These are phyloP conservation scores for Aselliscus stoliczkanus DNA, from an alignment of 2,797 vertebrate genomes.

Conservation along the genomic window DNA sequence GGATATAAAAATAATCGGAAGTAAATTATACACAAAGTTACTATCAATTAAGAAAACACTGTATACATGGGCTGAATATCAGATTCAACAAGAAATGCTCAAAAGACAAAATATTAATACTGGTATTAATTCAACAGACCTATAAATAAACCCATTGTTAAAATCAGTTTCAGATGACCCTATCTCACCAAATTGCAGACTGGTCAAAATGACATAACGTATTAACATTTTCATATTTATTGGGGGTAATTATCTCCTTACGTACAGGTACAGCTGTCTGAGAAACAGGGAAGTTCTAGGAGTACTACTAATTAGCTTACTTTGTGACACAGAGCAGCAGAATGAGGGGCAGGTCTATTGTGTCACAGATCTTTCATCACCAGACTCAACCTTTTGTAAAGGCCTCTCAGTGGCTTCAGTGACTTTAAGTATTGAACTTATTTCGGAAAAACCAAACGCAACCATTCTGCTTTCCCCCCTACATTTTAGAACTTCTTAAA, in stretches of 20 bases:
- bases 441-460: not conserved
- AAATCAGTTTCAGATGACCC: not conserved
- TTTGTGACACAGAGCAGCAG: not conserved
- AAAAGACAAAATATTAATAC: conserved; percentile 1
- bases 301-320: not conserved
- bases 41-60: not conserved
- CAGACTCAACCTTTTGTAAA: not conserved
- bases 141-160: not conserved
- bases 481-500: not conserved
- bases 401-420: not conserved
- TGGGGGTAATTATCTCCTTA: not conserved
- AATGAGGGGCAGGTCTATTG: not conserved
- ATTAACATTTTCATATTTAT: not conserved
- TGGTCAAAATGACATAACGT: not conserved
- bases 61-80: not conserved
- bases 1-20: conserved; percentile 16
- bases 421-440: not conserved
- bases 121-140: not conserved
- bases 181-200: not conserved
- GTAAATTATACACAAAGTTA: conserved; percentile 15
- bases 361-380: not conserved
- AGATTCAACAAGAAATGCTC: conserved; percentile 11
- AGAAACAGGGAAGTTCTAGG: not conserved
- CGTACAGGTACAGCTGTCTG: not conserved
- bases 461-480: not conserved